phyloP scores from a whole-genome alignment of 2,113 vertebrate genomes.

The Lycaon pictus region DNA sequence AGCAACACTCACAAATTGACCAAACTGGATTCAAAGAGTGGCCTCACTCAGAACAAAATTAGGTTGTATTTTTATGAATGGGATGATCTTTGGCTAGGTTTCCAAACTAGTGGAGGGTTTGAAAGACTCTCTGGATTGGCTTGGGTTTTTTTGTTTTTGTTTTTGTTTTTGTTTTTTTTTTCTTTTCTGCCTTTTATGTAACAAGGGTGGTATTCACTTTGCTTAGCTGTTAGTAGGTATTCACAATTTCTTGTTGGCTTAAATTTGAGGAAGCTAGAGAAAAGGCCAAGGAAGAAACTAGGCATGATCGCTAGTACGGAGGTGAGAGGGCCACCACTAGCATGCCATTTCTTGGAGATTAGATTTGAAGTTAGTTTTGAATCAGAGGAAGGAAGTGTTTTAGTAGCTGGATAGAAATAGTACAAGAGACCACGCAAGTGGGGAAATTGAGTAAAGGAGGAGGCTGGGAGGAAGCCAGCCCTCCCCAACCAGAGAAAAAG shows the following conservation, averaged over 20 bases:
- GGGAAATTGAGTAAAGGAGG: slow-evolving; percentile 44
- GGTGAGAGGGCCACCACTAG: background rate
- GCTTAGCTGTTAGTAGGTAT: background rate
- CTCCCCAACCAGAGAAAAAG: background rate
- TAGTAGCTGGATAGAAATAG: slow-evolving; percentile 24
- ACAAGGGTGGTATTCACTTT: background rate
- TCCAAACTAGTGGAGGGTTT: background rate
- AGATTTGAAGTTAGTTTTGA: slow-evolving; percentile 65
- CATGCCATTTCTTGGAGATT: slow-evolving; percentile 37
- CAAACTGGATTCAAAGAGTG: background rate
- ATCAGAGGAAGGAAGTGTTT: slow-evolving; percentile 72
- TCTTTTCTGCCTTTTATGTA: background rate
- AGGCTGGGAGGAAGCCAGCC: slow-evolving; percentile 37
- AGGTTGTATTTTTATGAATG: background rate
- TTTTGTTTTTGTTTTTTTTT: background rate
- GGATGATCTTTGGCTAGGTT: background rate
- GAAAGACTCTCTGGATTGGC: slow-evolving; percentile 45
- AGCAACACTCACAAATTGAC: background rate
- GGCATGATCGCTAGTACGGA: background rate
- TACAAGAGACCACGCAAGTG: slow-evolving; percentile 10
- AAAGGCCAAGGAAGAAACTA: background rate
- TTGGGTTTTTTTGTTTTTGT: background rate
- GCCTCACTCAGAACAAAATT: background rate
- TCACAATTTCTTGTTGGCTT: background rate
- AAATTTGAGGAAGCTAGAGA: slow-evolving; percentile 31